These are phyloP conservation scores for Xanthia togata DNA, from an alignment of 2,888 invertebrate genomes.

Conservation along the genomic window DNA sequence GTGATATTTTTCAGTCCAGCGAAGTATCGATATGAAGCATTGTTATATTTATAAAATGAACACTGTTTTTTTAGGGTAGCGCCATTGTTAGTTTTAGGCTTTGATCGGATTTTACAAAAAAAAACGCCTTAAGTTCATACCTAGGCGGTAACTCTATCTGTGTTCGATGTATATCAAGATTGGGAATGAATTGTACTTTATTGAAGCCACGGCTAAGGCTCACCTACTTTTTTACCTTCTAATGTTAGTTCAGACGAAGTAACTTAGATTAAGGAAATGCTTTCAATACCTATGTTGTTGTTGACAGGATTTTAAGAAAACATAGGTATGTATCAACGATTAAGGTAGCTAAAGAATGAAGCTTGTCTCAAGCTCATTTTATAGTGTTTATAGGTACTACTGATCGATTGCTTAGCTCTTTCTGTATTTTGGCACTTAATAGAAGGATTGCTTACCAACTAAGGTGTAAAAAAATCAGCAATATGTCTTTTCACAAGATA, in stretches of 20 bases:
- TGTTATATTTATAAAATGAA: constrained; percentile 5
- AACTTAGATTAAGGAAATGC: background rate
- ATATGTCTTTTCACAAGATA: background rate
- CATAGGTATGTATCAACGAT: background rate
- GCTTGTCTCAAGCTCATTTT: background rate
- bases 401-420: background rate
- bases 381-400: background rate
- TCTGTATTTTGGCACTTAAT: background rate
- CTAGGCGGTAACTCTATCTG: background rate
- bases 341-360: background rate
- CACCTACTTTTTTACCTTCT: background rate
- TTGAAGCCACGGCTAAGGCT: background rate
- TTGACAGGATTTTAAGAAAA: background rate
- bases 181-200: background rate
- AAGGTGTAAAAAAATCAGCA: background rate
- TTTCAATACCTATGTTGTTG: background rate
- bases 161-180: background rate
- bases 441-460: background rate
- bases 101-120: constrained; percentile 4
- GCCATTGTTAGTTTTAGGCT: background rate
- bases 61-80: background rate
- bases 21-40: background rate
- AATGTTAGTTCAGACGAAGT: no score
- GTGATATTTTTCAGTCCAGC: constrained; percentile 34
- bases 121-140: background rate